phyloP scores from a whole-genome alignment of 2,888 invertebrate species.

The Strigamia transsilvanica region DNA sequence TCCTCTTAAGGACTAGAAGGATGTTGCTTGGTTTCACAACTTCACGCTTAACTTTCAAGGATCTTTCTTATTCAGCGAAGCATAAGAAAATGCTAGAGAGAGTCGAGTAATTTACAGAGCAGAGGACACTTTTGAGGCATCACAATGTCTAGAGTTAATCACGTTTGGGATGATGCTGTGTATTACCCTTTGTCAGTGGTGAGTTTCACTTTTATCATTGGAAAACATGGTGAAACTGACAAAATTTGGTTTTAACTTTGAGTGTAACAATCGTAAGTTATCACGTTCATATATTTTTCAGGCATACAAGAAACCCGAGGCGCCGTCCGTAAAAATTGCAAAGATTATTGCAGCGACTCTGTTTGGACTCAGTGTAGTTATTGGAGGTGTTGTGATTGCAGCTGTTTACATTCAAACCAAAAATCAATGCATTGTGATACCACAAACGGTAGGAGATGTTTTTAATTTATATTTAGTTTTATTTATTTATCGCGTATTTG shows the following conservation, averaged over 20 bases:
- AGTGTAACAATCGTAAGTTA: background rate
- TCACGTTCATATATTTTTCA: conserved; percentile 63
- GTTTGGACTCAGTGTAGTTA: conserved; percentile 79
- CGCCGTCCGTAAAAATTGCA: conserved; percentile 84
- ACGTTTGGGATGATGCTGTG: conserved; percentile 33
- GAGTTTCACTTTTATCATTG: background rate
- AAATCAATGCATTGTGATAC: conserved; percentile 71
- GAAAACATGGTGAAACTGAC: background rate
- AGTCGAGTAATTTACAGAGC: conserved; percentile 9
- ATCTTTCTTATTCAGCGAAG: conserved; percentile 1
- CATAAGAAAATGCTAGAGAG: background rate
- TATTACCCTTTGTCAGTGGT: conserved; percentile 43
- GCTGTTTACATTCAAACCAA: conserved; percentile 84
- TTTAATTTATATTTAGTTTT: background rate
- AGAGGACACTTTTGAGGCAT: conserved; percentile 24
- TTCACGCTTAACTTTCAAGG: conserved; percentile 49
- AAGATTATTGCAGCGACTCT: conserved; percentile 84
- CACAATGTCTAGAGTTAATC: conserved; percentile 26
- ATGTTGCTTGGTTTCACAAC: conserved; percentile 36
- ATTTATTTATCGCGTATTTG: background rate
- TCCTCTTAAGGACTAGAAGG: conserved; percentile 11
- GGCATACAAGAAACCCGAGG: conserved; percentile 78
- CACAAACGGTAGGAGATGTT: conserved; percentile 43
- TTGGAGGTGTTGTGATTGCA: conserved; percentile 83
- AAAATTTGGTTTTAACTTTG: background rate